These are phyloP conservation scores for Oryctolagus cuniculus DNA, from an alignment of 2,113 vertebrate species.

Conservation along the genomic window mOryCun1.1 NC_091447.1:57798501-57799000, in stretches of 20 bases:
- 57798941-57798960: not conserved
- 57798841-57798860: too few species aligned
- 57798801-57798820: not conserved
- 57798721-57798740: not conserved
- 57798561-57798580: rapidly evolving
- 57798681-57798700: not conserved
- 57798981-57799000: not conserved
- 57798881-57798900: too few species aligned
- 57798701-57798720: not conserved
- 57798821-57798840: not conserved
- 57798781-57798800: not conserved
- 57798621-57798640: not conserved
- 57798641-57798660: not conserved
- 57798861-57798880: not conserved
- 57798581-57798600: not conserved
- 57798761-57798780: not conserved
- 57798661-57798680: not conserved
- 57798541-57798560: not conserved
- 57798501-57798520: not conserved
- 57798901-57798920: not conserved
- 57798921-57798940: too few species aligned
- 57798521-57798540: not conserved
- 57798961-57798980: not conserved
- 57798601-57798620: not conserved
- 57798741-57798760: not conserved